These are phyloP conservation scores for Leptestheria dahalacensis DNA, from an alignment of 1,140 invertebrate species.

Conservation along the genomic window DNA sequence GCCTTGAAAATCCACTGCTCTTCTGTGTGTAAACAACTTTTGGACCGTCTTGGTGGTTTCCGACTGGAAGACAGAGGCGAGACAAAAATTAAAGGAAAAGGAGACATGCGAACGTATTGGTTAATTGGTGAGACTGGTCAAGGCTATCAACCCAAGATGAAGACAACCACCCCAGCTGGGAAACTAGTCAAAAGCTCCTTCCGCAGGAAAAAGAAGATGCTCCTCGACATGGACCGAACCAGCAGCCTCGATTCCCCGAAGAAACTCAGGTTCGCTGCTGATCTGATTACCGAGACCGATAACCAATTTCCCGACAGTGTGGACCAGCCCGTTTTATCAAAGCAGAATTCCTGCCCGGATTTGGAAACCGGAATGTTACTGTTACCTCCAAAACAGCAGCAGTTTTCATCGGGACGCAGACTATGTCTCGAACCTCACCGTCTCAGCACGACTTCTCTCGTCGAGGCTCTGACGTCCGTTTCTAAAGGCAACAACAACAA, in stretches of 20 bases:
- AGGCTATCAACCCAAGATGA: not conserved
- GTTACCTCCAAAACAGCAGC: not conserved
- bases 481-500: not conserved
- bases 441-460: conserved; percentile 11
- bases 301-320: not conserved
- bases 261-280: conserved; percentile 11
- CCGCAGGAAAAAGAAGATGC: conserved; percentile 6
- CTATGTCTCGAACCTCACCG: conserved; percentile 4
- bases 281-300: not conserved
- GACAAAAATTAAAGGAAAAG: conserved; percentile 69
- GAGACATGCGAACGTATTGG: conserved; percentile 69
- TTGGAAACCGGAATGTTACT: conserved; percentile 2
- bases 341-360: conserved; percentile 11
- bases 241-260: conserved; percentile 13
- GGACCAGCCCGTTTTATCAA: not conserved
- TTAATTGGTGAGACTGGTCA: conserved; percentile 40
- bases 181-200: conserved; percentile 2
- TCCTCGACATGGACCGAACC: conserved; percentile 1
- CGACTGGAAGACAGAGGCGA: conserved; percentile 62
- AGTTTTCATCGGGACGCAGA: not conserved
- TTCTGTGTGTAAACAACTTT: conserved; percentile 47
- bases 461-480: conserved; percentile 6
- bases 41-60: conserved; percentile 66
- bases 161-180: not conserved
- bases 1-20: conserved; percentile 78